Percentiles rank a stretch among this genome's conserved stretches.
Conservation (phyloP, 2,113 vertebrate species). For the Oncorhynchus tshawytscha region DNA sequence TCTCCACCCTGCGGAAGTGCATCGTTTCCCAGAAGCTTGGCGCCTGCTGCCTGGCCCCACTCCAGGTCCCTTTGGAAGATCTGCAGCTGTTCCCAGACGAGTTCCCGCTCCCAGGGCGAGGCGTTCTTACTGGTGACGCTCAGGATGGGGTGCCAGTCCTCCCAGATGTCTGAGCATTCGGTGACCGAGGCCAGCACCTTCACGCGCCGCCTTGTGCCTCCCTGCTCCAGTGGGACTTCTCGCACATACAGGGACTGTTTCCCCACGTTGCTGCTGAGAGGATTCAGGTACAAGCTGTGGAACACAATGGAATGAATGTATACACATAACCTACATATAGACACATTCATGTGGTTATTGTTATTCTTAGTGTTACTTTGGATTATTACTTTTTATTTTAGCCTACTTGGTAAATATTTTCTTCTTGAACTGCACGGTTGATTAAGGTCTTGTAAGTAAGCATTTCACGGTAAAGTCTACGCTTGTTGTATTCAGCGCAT, state of each 20-base stretch:
- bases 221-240: slow-evolving; percentile 59
- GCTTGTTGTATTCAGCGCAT: too few relatives aligned
- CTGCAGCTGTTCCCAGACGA: slow-evolving; percentile 81
- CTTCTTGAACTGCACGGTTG: too few relatives aligned
- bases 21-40: slow-evolving; percentile 84
- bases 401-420: too few relatives aligned
- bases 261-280: slow-evolving; percentile 87
- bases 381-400: too few relatives aligned
- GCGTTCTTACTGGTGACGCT: slow-evolving; percentile 81
- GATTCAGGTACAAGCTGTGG: slow-evolving; percentile 88
- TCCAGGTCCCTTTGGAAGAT: slow-evolving; percentile 87
- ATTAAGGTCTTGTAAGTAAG: too few relatives aligned
- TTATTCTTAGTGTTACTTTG: too few relatives aligned
- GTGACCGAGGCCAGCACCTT: slow-evolving; percentile 86
- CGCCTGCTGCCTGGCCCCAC: slow-evolving; percentile 83
- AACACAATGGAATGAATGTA: not conserved
- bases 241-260: slow-evolving; percentile 75
- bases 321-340: not conserved
- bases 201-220: slow-evolving; percentile 59
- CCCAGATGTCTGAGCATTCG: slow-evolving; percentile 81
- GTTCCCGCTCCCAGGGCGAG: slow-evolving; percentile 80
- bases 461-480: too few relatives aligned
- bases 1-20: slow-evolving; percentile 85
- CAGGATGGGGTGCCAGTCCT: slow-evolving; percentile 89
- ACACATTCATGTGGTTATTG: not conserved